Conservation (phyloP, 35 echinoderm and acorn worm genomes). For the Heliocidaris erythrogramma region DNA sequence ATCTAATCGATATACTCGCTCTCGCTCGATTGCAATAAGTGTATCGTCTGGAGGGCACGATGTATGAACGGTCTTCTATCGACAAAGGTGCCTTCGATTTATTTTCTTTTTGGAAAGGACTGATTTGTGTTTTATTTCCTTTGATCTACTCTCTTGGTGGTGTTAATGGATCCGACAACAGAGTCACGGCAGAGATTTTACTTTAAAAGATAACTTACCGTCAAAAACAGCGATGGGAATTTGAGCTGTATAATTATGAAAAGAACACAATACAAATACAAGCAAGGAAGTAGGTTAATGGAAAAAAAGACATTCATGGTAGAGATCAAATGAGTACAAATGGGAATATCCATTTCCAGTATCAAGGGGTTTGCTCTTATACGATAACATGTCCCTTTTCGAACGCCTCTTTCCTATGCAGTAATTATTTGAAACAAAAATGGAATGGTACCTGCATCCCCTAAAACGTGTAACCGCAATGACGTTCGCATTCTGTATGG, state of each 20-base stretch:
- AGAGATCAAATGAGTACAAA: too few species aligned
- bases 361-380: too few species aligned
- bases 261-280: not conserved
- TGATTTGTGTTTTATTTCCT: not conserved
- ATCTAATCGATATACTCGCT: constrained; percentile 26
- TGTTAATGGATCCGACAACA: not conserved
- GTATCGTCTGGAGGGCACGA: not conserved
- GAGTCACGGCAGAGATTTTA: not conserved
- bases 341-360: not conserved
- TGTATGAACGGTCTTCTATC: not conserved
- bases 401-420: too few species aligned
- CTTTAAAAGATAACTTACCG: not conserved
- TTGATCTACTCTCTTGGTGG: not conserved
- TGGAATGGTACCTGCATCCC: not conserved
- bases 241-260: not conserved
- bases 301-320: too few species aligned
- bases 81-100: constrained; percentile 8
- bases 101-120: not conserved
- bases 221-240: not conserved
- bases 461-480: too few species aligned
- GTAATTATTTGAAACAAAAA: not conserved
- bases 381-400: too few species aligned
- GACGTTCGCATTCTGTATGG: too few species aligned
- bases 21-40: constrained; percentile 44
- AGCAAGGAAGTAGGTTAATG: not conserved